Percentiles rank a stretch among this genome's conserved stretches.
Evolutionary conservation across 2,113 vertebrate species (phyloP).

Genomic region (Sinocyclocheilus anophthalmus): DNA sequence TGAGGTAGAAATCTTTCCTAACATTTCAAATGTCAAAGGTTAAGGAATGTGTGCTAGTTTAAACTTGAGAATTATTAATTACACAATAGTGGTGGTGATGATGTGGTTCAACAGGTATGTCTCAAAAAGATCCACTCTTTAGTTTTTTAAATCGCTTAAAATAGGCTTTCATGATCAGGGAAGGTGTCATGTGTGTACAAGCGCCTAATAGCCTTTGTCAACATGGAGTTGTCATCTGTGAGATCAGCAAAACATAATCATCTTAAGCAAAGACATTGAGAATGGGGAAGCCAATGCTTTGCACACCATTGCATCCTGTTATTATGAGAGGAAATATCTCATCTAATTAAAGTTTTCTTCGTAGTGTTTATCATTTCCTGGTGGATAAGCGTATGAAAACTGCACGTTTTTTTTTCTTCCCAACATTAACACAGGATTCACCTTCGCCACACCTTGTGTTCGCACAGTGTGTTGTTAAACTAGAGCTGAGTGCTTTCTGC

Average conservation of each 20-base stretch:
- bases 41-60: background rate
- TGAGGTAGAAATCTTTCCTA: background rate
- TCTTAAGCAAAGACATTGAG: slow-evolving; percentile 63
- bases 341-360: slow-evolving; percentile 9
- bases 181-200: slow-evolving; percentile 18
- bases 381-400: background rate
- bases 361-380: background rate
- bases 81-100: background rate
- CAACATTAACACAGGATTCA: background rate
- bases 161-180: background rate
- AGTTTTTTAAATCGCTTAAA: background rate
- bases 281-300: background rate
- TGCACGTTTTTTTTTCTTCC: background rate
- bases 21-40: background rate
- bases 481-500: background rate
- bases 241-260: slow-evolving; percentile 76
- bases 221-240: slow-evolving; percentile 68
- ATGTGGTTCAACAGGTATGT: background rate
- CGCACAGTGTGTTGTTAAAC: background rate
- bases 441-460: slow-evolving; percentile 2
- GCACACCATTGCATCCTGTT: background rate
- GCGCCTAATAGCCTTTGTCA: slow-evolving; percentile 48
- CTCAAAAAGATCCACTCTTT: background rate
- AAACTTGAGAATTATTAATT: background rate
- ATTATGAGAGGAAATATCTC: background rate